Evolutionary conservation across 2,113 vertebrate species (phyloP).

Genomic region (Phyllostomus hastatus): DNA sequence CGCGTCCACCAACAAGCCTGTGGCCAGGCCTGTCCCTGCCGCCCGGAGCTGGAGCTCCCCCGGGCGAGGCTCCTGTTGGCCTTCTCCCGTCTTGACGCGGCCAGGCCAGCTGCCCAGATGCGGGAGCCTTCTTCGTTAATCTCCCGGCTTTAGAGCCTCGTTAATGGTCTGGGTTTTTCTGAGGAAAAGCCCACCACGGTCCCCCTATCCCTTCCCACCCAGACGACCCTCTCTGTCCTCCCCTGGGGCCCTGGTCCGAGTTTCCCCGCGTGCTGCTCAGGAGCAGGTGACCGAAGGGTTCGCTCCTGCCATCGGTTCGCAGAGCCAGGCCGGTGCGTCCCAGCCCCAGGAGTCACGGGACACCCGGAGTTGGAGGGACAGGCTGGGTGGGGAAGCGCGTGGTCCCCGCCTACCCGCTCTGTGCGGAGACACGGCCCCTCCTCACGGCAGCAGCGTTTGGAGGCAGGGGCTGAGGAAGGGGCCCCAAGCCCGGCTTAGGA

Average conservation of each 20-base stretch:
- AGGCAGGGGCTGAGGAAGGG: background rate
- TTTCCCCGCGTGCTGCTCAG: background rate
- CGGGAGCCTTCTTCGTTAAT: background rate
- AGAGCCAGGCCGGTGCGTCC: background rate
- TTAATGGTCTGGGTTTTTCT: background rate
- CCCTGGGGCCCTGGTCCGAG: background rate
- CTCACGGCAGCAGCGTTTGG: background rate
- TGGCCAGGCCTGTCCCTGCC: background rate
- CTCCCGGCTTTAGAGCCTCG: background rate
- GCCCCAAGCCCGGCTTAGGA: rapidly evolving
- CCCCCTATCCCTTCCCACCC: background rate
- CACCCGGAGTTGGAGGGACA: background rate
- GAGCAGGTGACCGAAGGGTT: background rate
- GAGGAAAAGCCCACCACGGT: background rate
- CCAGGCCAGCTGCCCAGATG: background rate
- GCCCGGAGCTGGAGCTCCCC: background rate
- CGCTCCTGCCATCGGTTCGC: background rate
- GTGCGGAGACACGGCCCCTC: background rate
- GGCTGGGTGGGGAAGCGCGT: constrained; percentile 33
- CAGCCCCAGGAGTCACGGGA: background rate
- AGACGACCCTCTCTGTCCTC: background rate
- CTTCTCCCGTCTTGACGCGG: background rate
- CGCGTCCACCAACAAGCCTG: background rate
- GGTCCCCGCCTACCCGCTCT: background rate
- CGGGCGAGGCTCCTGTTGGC: background rate